A percentile compares a stretch with the other conserved stretches of the same genome.
phyloP scores from a whole-genome alignment of 2,113 vertebrate species.

The Bos indicus region DNA sequence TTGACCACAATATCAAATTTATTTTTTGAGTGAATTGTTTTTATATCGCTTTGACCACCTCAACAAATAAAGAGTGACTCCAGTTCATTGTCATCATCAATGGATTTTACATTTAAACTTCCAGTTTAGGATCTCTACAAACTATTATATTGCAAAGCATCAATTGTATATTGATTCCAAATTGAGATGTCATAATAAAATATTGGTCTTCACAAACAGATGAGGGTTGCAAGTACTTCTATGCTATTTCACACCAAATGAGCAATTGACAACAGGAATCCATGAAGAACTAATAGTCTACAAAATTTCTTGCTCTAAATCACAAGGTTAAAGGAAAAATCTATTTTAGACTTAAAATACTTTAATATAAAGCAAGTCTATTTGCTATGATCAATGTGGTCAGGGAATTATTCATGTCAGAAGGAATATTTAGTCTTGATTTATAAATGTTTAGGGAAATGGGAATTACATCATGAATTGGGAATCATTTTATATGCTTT shows the following conservation, averaged over 20 bases:
- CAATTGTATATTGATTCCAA: constrained; percentile 57
- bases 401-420: neutral
- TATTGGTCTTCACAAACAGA: neutral
- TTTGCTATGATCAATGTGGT: neutral
- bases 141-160: constrained; percentile 32
- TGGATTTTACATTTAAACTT: constrained; percentile 31
- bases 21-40: neutral
- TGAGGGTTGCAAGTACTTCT: constrained; percentile 38
- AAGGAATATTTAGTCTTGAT: neutral
- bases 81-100: neutral
- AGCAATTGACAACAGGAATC: neutral
- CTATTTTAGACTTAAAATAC: neutral
- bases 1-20: neutral
- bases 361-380: neutral
- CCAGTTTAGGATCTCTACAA: constrained; percentile 24
- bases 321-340: constrained; percentile 28
- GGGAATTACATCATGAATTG: neutral
- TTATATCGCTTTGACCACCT: constrained; percentile 17
- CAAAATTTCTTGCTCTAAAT: constrained; percentile 25
- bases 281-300: neutral
- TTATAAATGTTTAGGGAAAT: constrained; percentile 18
- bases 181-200: constrained; percentile 44
- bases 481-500: neutral
- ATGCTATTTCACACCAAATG: constrained; percentile 34
- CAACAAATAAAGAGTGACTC: constrained; percentile 26